A percentile compares a stretch with the other conserved stretches of the same genome.
These are phyloP conservation scores for Chloroceryle inda DNA, from an alignment of 2,797 vertebrate genomes.

Conservation along the genomic window DNA sequence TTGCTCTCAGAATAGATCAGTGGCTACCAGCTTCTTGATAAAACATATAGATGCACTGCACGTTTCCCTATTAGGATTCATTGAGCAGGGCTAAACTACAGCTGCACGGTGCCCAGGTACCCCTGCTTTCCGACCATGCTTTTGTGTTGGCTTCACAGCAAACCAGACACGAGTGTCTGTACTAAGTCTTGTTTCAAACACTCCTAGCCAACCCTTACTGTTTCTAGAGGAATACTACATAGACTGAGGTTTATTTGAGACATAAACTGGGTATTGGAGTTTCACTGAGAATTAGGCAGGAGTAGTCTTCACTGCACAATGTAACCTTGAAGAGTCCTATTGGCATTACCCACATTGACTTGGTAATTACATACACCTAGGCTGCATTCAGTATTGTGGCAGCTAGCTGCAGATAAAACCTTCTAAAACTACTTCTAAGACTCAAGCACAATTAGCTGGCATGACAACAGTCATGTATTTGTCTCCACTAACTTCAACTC, in stretches of 20 bases:
- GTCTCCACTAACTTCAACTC: neutral
- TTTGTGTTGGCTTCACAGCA: neutral
- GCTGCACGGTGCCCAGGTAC: neutral
- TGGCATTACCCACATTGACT: neutral
- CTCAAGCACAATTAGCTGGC: conserved; percentile 33
- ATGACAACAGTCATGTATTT: neutral
- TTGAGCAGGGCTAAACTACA: neutral
- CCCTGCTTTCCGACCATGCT: neutral
- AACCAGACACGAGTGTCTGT: neutral
- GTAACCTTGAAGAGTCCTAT: conserved; percentile 19
- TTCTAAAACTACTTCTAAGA: conserved; percentile 9
- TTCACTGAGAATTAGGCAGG: neutral
- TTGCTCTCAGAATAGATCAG: neutral
- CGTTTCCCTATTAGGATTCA: neutral
- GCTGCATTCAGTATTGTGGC: neutral
- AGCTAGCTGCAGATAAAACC: conserved; percentile 59
- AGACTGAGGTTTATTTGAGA: rapidly evolving
- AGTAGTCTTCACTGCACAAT: neutral
- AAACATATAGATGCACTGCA: rapidly evolving
- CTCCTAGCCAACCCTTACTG: neutral
- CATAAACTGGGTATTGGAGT: neutral
- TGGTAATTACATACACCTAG: conserved; percentile 30
- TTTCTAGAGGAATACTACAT: neutral
- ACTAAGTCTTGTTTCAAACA: neutral
- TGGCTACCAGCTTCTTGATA: neutral